A percentile compares a stretch with the other conserved stretches of the same genome.
Evolutionary conservation across 2,888 invertebrate genomes (phyloP).

Genomic region (Limnephilus auricula): DNA sequence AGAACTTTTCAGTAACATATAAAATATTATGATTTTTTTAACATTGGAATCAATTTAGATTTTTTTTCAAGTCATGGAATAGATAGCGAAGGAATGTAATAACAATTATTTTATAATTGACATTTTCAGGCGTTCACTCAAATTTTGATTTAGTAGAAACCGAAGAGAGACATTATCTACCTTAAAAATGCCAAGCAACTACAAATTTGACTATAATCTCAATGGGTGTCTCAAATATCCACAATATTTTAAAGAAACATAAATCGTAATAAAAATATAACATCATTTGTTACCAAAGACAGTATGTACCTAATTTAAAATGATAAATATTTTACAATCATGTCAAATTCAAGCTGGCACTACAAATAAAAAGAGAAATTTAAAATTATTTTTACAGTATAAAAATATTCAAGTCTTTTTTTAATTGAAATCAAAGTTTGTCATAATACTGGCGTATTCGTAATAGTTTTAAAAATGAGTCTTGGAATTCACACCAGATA

Average conservation of each 20-base stretch:
- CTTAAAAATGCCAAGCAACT: not conserved
- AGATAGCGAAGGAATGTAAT: not conserved
- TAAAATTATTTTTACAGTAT: not conserved
- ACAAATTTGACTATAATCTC: not conserved
- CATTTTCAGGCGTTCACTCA: not conserved
- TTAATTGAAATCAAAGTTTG: not conserved
- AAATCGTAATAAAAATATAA: not conserved
- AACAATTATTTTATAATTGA: not conserved
- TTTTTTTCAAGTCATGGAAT: not conserved
- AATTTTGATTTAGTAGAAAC: not conserved
- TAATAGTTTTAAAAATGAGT: not conserved
- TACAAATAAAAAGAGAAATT: not conserved
- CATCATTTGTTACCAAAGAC: not conserved
- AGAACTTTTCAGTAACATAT: not conserved
- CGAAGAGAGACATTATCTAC: not conserved
- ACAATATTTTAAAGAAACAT: not conserved
- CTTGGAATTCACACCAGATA: not conserved
- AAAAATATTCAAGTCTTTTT: not conserved
- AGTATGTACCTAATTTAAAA: not conserved
- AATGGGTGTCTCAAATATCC: not conserved
- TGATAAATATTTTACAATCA: not conserved
- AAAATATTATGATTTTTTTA: not conserved
- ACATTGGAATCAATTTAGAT: not conserved
- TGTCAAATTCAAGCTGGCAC: not conserved
- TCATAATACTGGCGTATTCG: not conserved